Evolutionary conservation across 2,113 vertebrate species (phyloP).

Genomic region (Struthidea cinerea): DNA sequence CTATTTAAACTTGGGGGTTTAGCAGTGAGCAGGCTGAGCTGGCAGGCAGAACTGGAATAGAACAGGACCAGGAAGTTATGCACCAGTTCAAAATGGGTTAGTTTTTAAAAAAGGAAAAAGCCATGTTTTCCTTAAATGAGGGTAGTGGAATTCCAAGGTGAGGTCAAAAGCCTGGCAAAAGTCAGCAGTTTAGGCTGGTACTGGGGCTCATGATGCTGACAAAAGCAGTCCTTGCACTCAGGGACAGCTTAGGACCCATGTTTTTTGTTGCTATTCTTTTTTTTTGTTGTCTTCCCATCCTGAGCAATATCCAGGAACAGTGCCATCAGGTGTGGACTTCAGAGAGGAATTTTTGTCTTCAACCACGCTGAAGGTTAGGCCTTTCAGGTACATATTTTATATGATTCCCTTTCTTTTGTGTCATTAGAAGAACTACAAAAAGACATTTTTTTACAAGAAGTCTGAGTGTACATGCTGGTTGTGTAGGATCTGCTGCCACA

Average conservation of each 20-base stretch:
- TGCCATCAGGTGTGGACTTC: not conserved
- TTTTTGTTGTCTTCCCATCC: not conserved
- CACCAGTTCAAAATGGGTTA: not conserved
- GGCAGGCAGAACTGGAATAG: not conserved
- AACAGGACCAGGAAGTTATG: not conserved
- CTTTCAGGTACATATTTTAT: not conserved
- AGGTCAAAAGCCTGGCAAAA: not conserved
- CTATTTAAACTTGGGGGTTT: not conserved
- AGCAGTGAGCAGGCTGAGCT: not conserved
- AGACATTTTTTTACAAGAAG: not conserved
- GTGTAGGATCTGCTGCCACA: not conserved
- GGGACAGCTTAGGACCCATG: not conserved
- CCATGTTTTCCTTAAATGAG: not conserved
- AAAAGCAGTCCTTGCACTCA: not conserved
- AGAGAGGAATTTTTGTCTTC: not conserved
- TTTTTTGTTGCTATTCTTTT: not conserved
- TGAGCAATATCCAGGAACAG: not conserved
- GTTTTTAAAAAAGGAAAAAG: not conserved
- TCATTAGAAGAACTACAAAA: not conserved
- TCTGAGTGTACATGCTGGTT: accelerated
- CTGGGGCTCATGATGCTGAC: not conserved
- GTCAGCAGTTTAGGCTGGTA: not conserved
- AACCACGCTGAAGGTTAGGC: not conserved
- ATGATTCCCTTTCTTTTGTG: not conserved
- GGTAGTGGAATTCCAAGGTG: not conserved